Evolutionary conservation across 1,140 invertebrate species (phyloP).

Genomic region (Bombyx mandarina): DNA sequence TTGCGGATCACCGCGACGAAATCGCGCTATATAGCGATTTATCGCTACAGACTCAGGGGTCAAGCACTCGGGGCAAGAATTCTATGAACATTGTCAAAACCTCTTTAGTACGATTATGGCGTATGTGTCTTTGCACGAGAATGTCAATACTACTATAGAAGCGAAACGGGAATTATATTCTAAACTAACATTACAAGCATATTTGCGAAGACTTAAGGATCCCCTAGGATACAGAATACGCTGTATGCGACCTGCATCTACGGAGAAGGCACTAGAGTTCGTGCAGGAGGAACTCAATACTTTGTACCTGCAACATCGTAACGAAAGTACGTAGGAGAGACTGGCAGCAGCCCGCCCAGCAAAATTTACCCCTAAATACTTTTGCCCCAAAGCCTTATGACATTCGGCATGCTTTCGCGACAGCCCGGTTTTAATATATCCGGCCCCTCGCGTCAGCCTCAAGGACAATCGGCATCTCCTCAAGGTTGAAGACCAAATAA

Average conservation of each 20-base stretch:
- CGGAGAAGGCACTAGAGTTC: conserved; percentile 10
- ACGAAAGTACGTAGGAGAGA: neutral
- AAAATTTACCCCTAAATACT: no score
- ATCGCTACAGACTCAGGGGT: conserved; percentile 1
- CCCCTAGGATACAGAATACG: conserved; percentile 7
- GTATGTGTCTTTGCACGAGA: conserved; percentile 17
- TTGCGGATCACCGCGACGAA: conserved; percentile 16
- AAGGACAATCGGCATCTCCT: no score
- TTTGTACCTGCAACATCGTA: conserved; percentile 9
- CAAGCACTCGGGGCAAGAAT: conserved; percentile 12
- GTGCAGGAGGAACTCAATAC: conserved; percentile 9
- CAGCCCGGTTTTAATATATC: no score
- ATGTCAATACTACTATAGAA: conserved; percentile 12
- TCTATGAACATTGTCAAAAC: conserved; percentile 18
- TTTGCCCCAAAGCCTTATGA: no score
- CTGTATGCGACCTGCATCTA: conserved; percentile 5
- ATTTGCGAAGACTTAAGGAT: conserved; percentile 6
- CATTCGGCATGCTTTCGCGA: no score
- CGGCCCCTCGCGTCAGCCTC: no score
- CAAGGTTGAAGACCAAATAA: no score
- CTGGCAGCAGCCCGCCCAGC: no score
- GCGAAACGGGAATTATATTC: conserved; percentile 14
- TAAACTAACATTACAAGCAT: conserved; percentile 11
- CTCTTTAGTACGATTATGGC: conserved; percentile 21
- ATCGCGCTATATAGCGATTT: conserved; percentile 21